Conservation (phyloP, 2,888 invertebrate genomes). For the Callosobruchus maculatus region DNA sequence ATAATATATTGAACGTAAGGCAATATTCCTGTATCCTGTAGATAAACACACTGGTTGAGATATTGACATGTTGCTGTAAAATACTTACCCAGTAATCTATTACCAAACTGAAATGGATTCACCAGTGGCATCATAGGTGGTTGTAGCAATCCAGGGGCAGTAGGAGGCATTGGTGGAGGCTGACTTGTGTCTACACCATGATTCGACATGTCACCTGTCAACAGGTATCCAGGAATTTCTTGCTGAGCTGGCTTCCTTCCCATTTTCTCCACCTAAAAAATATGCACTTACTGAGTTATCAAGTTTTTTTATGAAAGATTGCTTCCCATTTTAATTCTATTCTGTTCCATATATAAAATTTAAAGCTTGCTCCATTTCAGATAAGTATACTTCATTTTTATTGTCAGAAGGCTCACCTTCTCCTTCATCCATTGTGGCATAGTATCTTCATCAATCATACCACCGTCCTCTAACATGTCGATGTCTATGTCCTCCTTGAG, state of each 20-base stretch:
- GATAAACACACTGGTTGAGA: too few species aligned
- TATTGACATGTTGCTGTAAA: too few species aligned
- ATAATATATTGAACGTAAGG: too few species aligned
- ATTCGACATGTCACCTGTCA: conserved; percentile 17
- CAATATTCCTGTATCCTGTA: too few species aligned
- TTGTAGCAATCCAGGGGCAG: conserved; percentile 37
- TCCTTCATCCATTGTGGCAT: conserved; percentile 79
- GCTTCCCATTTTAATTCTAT: too few species aligned
- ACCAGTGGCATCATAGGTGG: conserved; percentile 49
- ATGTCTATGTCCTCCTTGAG: conserved; percentile 72
- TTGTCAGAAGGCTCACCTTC: conserved; percentile 30
- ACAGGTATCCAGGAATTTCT: conserved; percentile 8
- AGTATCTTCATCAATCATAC: conserved; percentile 91
- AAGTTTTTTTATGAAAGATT: too few species aligned
- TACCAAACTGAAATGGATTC: conserved; percentile 46
- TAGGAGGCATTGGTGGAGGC: conserved; percentile 52
- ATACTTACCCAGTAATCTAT: conserved; percentile 17
- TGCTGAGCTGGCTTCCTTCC: conserved; percentile 34
- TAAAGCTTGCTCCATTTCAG: too few species aligned
- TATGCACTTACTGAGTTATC: too few species aligned
- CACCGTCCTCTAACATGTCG: conserved; percentile 84
- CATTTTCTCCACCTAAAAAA: conserved; percentile 37
- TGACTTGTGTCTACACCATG: conserved; percentile 58
- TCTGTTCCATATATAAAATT: too few species aligned
- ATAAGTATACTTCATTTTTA: too few species aligned